Base-by-base conservation (phyloP, 1,140 invertebrate species). In the Agraylea sexmaculata region DNA sequence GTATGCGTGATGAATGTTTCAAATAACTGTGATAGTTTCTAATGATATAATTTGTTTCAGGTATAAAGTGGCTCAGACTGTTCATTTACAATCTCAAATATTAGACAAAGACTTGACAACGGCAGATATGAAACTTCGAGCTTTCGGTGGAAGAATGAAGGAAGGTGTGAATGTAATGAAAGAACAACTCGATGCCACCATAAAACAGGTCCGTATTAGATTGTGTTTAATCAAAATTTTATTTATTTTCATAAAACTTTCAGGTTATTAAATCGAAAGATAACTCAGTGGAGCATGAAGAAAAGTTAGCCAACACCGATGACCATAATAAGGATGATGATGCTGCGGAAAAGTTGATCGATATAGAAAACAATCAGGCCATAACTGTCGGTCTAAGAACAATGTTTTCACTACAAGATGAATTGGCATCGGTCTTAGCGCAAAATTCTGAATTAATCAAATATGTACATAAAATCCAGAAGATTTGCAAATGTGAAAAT, bases 1-100 rank as follows among this genome's bases (percentile, higher is more conserved):
- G 82, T 61, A 8, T n/a, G n/a, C n/a, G n/a, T n/a, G n/a, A n/a
- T n/a, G n/a, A n/a, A n/a, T 42, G 47, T 37, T 29, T 2, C 3
- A 16, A 13, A 28, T 10, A 10, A 16, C 5, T 16, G 11, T 37
- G 4, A 37, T 22, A 10, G 5, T 13, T 11, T 31, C 6, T 8
- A 15, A 8, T 31, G 5, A 7, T 25, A 25, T 25, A 25, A 25
- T 25, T 7, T 25, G n/a, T 21, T 45, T 12, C 48, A 60, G 58
- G 58, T 86, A 83, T 53, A 86, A 86, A 66, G 81, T 82, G 64
- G 81, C 81, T 5, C 81, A 85, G 54, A 84, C 82, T 2, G 75
- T 82, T 13, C 82, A 75, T 56, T 58, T 84, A 27, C 78, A 85
- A 58, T 74, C 74, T 12, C 73, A 78, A 57, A 84, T 86, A 50